These are phyloP conservation scores for Platyrinchus mystaceus DNA, from an alignment of 2,797 vertebrate species.

Conservation along the genomic window DNA sequence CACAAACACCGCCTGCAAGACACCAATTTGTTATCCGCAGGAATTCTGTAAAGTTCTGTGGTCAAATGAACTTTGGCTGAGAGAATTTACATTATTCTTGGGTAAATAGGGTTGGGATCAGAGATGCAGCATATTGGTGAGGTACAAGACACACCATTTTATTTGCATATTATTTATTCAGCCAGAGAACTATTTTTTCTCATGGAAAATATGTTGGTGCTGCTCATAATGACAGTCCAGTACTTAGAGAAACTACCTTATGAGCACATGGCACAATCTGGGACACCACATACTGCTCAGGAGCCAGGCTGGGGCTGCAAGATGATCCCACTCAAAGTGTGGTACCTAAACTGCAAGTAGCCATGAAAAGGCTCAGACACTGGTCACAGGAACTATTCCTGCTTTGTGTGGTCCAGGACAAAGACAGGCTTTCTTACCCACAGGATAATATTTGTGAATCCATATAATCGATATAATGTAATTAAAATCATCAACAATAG, in stretches of 20 bases:
- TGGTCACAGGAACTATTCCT: neutral
- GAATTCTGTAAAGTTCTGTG: constrained; percentile 61
- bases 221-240: neutral
- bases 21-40: constrained; percentile 59
- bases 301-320: neutral
- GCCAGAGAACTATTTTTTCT: constrained; percentile 24
- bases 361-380: neutral
- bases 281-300: neutral
- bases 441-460: neutral
- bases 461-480: neutral
- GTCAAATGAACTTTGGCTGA: constrained; percentile 42
- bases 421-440: neutral
- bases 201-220: neutral
- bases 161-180: constrained; percentile 53
- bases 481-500: neutral
- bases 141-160: neutral
- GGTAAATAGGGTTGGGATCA: constrained; percentile 15
- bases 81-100: constrained; percentile 57
- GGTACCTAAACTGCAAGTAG: neutral
- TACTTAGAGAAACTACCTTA: neutral
- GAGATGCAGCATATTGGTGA: neutral
- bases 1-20: constrained; percentile 53
- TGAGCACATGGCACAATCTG: neutral
- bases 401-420: neutral
- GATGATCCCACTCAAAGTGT: neutral